Conservation (phyloP, 1,140 invertebrate species). For the Sminthurides bifidus region DNA sequence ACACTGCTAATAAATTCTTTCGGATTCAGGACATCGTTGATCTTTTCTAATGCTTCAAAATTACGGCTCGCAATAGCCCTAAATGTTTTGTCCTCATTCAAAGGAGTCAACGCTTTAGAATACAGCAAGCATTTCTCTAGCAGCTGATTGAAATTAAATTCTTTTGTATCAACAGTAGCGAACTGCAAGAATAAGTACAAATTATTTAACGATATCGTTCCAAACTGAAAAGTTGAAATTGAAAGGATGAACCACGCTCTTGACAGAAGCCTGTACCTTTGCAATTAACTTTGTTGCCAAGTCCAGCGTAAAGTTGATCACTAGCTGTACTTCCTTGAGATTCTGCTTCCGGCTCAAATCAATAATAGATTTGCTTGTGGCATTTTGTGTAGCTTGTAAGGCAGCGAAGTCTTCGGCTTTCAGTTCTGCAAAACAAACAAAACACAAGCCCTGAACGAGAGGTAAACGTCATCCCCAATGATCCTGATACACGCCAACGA, state of each 20-base stretch:
- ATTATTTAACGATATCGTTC: background rate
- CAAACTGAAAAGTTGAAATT: background rate
- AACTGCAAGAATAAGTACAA: slow-evolving; percentile 14
- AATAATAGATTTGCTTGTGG: slow-evolving; percentile 18
- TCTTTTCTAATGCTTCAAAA: slow-evolving; percentile 28
- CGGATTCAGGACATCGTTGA: slow-evolving; percentile 22
- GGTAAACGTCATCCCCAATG: too few species aligned
- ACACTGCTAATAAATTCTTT: slow-evolving; percentile 19
- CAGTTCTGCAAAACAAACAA: slow-evolving; percentile 1
- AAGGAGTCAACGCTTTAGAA: slow-evolving; percentile 10
- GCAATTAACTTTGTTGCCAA: slow-evolving; percentile 16
- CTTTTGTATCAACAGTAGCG: background rate
- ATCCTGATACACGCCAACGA: too few species aligned
- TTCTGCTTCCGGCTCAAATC: slow-evolving; percentile 24
- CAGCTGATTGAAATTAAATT: slow-evolving; percentile 13
- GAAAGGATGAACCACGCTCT: background rate
- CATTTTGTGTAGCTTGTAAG: slow-evolving; percentile 8
- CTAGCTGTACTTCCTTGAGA: slow-evolving; percentile 22
- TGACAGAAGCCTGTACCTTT: slow-evolving; percentile 18
- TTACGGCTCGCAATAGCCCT: slow-evolving; percentile 20
- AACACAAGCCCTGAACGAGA: too few species aligned
- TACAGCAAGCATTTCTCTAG: slow-evolving; percentile 21
- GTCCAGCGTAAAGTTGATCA: slow-evolving; percentile 22
- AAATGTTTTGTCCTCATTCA: slow-evolving; percentile 25
- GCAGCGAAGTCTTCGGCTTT: slow-evolving; percentile 2